phyloP scores from a whole-genome alignment of 2,797 vertebrate genomes.

The Lutjanus argentimaculatus region DNA sequence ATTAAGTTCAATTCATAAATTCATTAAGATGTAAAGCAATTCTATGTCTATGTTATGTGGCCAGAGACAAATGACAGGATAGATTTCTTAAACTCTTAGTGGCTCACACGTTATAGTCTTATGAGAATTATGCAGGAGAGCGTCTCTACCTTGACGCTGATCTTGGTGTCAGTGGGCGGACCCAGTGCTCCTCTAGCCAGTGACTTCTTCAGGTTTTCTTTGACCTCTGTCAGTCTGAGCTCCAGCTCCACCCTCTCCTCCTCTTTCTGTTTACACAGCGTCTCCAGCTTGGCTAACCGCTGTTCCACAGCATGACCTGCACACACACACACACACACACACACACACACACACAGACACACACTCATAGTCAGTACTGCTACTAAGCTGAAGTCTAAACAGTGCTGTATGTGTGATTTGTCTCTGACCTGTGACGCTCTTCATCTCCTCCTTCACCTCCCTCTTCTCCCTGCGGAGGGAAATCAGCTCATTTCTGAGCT shows the following conservation, averaged over 20 bases:
- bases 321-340: constrained; percentile 33
- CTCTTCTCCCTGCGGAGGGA: constrained; percentile 91
- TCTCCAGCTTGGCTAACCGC: constrained; percentile 88
- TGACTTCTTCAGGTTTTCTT: constrained; percentile 95
- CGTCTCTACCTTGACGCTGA: constrained; percentile 80
- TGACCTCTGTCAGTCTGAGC: constrained; percentile 92
- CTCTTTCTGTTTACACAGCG: constrained; percentile 92
- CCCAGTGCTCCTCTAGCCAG: constrained; percentile 92
- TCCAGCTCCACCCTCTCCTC: constrained; percentile 93
- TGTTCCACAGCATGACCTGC: constrained; percentile 86
- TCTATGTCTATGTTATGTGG: too few relatives aligned
- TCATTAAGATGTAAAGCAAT: background rate
- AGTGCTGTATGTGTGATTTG: constrained; percentile 16
- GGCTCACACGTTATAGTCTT: background rate
- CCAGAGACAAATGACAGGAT: too few relatives aligned
- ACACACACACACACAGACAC: constrained; percentile 25
- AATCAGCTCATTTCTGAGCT: constrained; percentile 88
- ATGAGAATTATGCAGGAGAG: background rate
- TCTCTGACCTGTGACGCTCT: constrained; percentile 86
- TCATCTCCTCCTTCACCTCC: constrained; percentile 90
- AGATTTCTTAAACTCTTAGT: too few relatives aligned
- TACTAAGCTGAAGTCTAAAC: constrained; percentile 13
- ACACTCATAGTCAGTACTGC: constrained; percentile 5
- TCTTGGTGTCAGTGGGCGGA: constrained; percentile 85
- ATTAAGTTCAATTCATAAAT: background rate